Percentiles rank a stretch among this genome's conserved stretches.
Conservation (phyloP, 2,888 invertebrate genomes). For the Drosophila eohydei region DNA sequence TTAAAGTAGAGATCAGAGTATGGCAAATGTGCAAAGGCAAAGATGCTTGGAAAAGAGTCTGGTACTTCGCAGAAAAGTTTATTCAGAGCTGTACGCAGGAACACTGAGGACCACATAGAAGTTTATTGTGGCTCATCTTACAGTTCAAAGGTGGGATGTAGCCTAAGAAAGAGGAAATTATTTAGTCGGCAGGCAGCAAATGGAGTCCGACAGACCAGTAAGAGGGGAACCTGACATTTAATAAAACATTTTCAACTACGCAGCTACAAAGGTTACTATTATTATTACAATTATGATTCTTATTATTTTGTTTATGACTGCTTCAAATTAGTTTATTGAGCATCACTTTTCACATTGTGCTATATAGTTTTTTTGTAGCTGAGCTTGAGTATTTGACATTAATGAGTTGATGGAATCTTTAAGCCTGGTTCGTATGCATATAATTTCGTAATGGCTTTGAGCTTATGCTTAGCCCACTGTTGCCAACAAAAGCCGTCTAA, state of each 20-base stretch:
- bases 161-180: background rate
- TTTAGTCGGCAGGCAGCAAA: background rate
- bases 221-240: background rate
- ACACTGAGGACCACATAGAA: too few species aligned
- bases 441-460: constrained; percentile 23
- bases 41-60: background rate
- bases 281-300: background rate
- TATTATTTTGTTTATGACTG: background rate
- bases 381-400: constrained; percentile 12
- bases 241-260: too few species aligned
- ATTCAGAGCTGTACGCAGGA: too few species aligned
- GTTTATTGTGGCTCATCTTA: background rate
- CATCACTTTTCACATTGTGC: background rate
- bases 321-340: background rate
- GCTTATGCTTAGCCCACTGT: constrained; percentile 20
- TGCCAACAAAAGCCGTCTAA: constrained; percentile 20
- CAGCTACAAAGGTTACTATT: background rate
- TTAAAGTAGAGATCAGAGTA: too few species aligned
- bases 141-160: too few species aligned
- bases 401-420: constrained; percentile 14
- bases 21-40: too few species aligned
- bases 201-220: background rate
- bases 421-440: constrained; percentile 5
- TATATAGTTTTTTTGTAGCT: background rate
- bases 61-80: background rate